These are phyloP conservation scores for Lepidotrigona ventralis DNA, from an alignment of 1,140 invertebrate genomes.

Conservation along the genomic window DNA sequence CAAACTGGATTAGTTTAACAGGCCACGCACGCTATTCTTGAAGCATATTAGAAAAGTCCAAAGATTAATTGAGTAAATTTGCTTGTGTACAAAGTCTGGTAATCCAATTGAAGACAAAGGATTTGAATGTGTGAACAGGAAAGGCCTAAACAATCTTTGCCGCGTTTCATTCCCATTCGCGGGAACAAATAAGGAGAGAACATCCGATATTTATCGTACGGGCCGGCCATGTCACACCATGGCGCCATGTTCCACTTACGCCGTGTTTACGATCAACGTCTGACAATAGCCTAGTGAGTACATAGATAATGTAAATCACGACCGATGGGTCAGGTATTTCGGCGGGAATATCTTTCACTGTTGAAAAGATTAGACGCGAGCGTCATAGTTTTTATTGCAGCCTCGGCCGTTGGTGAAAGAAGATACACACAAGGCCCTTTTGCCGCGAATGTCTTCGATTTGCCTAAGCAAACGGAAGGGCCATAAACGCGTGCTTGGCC, in stretches of 20 bases:
- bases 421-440: slow-evolving; percentile 54
- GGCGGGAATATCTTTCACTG: slow-evolving; percentile 25
- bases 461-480: slow-evolving; percentile 66
- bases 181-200: neutral
- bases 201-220: neutral
- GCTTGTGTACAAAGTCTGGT: too few species aligned
- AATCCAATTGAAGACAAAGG: too few species aligned
- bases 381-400: slow-evolving; percentile 56
- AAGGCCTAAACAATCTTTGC: neutral
- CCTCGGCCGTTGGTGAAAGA: slow-evolving; percentile 23
- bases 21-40: too few species aligned
- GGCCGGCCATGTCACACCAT: neutral
- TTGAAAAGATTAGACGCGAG: slow-evolving; percentile 42
- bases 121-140: too few species aligned
- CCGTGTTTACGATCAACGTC: neutral
- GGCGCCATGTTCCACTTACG: neutral
- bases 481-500: slow-evolving; percentile 68
- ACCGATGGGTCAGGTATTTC: neutral
- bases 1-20: too few species aligned
- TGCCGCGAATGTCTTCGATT: slow-evolving; percentile 63
- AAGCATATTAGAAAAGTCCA: too few species aligned
- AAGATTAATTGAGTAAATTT: too few species aligned
- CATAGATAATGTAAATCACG: too few species aligned
- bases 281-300: neutral
- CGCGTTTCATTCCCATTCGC: neutral